These are phyloP conservation scores for Acridotheres tristis DNA, from an alignment of 2,797 vertebrate species.

Conservation along the genomic window DNA sequence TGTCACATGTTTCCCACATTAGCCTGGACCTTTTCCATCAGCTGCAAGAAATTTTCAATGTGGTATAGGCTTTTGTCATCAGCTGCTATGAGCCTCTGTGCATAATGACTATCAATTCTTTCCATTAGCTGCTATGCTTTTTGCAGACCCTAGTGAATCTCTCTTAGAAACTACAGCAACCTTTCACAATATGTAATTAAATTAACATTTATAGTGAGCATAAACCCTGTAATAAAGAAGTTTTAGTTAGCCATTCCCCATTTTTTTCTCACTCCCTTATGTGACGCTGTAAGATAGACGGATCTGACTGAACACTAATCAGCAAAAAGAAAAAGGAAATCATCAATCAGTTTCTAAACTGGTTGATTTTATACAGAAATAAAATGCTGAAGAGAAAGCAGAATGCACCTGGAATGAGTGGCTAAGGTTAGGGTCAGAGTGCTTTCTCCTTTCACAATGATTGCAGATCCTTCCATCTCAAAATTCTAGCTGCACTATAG, in stretches of 20 bases:
- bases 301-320: neutral
- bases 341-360: neutral
- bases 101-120: slow-evolving; percentile 3
- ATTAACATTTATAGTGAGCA: slow-evolving; percentile 9
- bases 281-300: neutral
- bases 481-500: slow-evolving; percentile 16
- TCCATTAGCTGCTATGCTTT: neutral
- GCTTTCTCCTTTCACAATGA: neutral
- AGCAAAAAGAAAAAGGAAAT: neutral
- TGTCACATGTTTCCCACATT: slow-evolving; percentile 15
- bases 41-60: slow-evolving; percentile 53
- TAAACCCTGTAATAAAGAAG: neutral
- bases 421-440: neutral
- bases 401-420: neutral
- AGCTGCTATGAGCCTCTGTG: slow-evolving; percentile 33
- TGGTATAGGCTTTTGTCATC: slow-evolving; percentile 36
- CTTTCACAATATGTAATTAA: slow-evolving; percentile 6
- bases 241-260: neutral
- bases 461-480: neutral
- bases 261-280: neutral
- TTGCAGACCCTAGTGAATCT: neutral
- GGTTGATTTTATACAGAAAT: neutral
- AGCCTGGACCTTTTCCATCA: slow-evolving; percentile 50
- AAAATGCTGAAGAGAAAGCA: neutral
- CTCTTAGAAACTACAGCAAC: slow-evolving; percentile 17